Evolutionary conservation across 2,888 invertebrate genomes (phyloP).

Genomic region (Chrysomela aeneicollis): DNA sequence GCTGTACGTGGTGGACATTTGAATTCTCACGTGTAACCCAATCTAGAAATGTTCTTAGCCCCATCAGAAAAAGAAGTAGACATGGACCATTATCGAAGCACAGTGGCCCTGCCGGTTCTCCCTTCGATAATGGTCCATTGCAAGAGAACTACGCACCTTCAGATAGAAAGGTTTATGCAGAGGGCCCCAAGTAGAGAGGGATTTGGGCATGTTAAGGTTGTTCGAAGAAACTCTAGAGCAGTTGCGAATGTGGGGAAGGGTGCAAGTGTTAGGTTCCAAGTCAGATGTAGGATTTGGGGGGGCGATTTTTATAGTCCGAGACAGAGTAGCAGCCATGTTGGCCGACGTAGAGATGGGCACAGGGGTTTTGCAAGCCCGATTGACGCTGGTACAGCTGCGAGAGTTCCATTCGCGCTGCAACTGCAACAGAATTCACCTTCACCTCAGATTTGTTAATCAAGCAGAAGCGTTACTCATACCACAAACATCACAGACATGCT

Average conservation of each 20-base stretch:
- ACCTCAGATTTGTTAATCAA: constrained; percentile 37
- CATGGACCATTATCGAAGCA: no score
- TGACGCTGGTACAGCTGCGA: constrained; percentile 62
- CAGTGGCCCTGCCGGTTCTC: no score
- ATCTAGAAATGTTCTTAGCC: no score
- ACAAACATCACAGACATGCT: constrained; percentile 30
- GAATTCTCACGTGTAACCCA: no score
- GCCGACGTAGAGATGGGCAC: constrained; percentile 60
- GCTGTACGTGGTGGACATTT: no score
- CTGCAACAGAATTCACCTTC: constrained; percentile 55
- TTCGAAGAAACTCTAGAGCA: constrained; percentile 59
- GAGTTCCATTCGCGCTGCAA: constrained; percentile 64
- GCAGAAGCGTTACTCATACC: constrained; percentile 36
- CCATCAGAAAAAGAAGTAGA: no score
- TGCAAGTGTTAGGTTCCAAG: constrained; percentile 60
- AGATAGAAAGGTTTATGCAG: constrained; percentile 71
- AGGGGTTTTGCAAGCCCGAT: constrained; percentile 60
- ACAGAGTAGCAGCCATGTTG: constrained; percentile 62
- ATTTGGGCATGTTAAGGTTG: constrained; percentile 66
- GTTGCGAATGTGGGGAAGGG: constrained; percentile 62
- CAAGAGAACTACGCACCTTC: constrained; percentile 65
- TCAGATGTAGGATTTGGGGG: constrained; percentile 55
- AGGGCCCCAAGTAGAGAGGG: constrained; percentile 70
- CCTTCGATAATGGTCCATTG: constrained; percentile 12
- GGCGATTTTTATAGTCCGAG: constrained; percentile 53